phyloP scores from a whole-genome alignment of 2,113 vertebrate genomes.

The Barbus barbus region DNA sequence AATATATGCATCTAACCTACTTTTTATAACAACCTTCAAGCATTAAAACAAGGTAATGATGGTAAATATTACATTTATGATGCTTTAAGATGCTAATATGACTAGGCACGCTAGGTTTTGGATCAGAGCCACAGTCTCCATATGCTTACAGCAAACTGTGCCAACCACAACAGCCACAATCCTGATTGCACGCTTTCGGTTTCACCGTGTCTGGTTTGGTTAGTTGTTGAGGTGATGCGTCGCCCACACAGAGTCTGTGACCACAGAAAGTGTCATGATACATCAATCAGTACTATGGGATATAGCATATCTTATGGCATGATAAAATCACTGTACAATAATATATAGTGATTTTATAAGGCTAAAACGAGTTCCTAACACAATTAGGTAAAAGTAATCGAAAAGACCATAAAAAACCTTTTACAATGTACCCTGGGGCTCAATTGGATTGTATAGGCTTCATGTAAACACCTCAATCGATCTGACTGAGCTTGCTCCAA shows the following conservation, averaged over 20 bases:
- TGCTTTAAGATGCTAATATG: no score
- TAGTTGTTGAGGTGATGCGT: neutral
- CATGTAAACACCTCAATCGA: neutral
- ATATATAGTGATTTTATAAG: neutral
- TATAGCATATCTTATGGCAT: no score
- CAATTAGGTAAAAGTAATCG: neutral
- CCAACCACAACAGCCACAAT: neutral
- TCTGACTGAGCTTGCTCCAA: neutral
- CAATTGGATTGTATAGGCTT: neutral
- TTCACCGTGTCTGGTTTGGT: neutral
- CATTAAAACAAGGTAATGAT: no score
- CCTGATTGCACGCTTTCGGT: neutral
- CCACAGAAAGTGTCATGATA: neutral
- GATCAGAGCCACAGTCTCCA: neutral
- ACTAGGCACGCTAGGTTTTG: no score
- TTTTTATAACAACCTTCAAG: neutral
- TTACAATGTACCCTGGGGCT: neutral
- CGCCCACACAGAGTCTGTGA: no score
- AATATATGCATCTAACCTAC: neutral
- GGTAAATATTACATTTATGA: no score
- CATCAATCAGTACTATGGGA: neutral
- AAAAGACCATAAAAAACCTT: neutral
- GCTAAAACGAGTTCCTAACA: no score
- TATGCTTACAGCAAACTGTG: neutral
- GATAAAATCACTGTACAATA: no score